Percentiles rank a stretch among this genome's conserved stretches.
Conservation (phyloP, 2,113 vertebrate genomes). For the Caloenas nicobarica region DNA sequence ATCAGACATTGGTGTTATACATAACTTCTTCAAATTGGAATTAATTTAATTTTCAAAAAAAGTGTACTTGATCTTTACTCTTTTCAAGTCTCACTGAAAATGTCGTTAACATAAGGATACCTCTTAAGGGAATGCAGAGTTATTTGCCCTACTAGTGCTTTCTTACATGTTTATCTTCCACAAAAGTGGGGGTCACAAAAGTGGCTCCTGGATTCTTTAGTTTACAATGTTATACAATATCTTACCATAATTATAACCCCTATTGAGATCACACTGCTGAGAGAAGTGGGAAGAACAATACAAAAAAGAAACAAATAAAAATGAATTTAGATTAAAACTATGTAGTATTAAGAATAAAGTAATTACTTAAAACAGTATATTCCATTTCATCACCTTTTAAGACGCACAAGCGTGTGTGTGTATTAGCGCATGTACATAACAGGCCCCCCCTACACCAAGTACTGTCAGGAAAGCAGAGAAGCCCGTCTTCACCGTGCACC, state of each 20-base stretch:
- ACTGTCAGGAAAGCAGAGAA: background rate
- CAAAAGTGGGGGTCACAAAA: background rate
- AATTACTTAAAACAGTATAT: background rate
- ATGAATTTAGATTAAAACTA: background rate
- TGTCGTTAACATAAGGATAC: background rate
- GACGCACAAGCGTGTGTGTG: accelerated
- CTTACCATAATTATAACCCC: background rate
- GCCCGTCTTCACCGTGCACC: background rate
- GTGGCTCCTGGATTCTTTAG: background rate
- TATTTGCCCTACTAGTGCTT: background rate
- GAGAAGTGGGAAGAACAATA: background rate
- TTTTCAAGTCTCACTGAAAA: background rate
- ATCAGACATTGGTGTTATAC: background rate
- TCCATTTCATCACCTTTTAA: background rate
- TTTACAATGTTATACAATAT: background rate
- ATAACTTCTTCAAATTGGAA: background rate
- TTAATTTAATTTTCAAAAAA: background rate
- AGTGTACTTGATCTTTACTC: accelerated
- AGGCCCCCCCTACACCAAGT: accelerated
- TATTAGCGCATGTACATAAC: accelerated
- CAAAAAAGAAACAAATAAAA: background rate
- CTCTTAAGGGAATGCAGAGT: background rate
- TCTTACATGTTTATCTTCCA: background rate
- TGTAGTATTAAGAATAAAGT: background rate
- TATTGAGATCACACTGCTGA: background rate